Evolutionary conservation across 2,113 vertebrate genomes (phyloP).

Genomic region (Bos javanicus): DNA sequence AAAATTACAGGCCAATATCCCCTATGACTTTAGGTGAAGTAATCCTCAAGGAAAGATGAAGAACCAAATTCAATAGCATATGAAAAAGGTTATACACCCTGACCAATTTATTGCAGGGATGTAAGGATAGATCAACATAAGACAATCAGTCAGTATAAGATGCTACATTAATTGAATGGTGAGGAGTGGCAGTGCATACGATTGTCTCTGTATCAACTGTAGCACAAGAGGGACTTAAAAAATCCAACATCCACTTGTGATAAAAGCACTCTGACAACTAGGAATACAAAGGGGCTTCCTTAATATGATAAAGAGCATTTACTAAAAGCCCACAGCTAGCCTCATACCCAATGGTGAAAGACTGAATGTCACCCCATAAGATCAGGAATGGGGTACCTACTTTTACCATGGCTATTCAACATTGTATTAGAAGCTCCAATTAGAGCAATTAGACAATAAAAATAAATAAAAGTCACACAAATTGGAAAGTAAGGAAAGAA

Average conservation of each 20-base stretch:
- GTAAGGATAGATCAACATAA: not conserved
- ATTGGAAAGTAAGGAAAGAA: not conserved
- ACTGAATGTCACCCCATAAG: not conserved
- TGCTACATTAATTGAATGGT: not conserved
- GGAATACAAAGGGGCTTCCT: not conserved
- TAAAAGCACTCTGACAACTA: not conserved
- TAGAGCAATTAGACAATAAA: not conserved
- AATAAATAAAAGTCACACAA: not conserved
- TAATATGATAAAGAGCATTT: not conserved
- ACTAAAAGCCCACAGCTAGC: not conserved
- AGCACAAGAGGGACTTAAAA: not conserved
- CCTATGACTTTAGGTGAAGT: not conserved
- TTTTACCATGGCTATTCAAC: not conserved
- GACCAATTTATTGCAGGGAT: not conserved
- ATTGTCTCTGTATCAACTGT: not conserved
- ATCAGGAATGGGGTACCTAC: not conserved
- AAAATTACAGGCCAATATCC: not conserved
- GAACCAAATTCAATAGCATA: not conserved
- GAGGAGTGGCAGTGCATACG: not conserved
- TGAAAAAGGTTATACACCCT: not conserved
- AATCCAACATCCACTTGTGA: not conserved
- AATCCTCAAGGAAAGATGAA: not conserved
- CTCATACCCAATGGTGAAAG: not conserved
- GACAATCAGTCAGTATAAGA: not conserved
- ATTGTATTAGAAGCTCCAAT: not conserved